Evolutionary conservation across 2,797 vertebrate species (phyloP).

Genomic region (Acrossocheilus fasciatus): DNA sequence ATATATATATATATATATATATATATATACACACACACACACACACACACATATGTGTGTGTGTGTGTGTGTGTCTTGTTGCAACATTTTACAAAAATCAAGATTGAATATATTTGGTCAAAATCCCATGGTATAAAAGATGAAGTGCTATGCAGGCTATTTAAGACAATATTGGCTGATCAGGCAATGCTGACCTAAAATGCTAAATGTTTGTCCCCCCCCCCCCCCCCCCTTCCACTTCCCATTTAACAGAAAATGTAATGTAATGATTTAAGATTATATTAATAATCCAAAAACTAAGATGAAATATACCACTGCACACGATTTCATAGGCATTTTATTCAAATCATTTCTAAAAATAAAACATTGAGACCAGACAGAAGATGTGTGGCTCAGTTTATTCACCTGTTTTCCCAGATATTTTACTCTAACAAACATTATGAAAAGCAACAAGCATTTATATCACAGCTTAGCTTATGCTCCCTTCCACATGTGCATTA

Average conservation of each 20-base stretch:
- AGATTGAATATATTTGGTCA: too few species aligned
- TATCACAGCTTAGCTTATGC: constrained; percentile 53
- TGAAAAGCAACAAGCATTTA: constrained; percentile 42
- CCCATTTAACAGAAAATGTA: background rate
- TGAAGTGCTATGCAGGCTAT: too few species aligned
- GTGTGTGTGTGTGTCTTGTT: too few species aligned
- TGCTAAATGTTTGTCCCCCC: too few species aligned
- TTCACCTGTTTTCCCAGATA: constrained; percentile 38
- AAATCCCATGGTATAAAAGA: too few species aligned
- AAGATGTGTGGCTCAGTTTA: constrained; percentile 58
- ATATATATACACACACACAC: too few species aligned
- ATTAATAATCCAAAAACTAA: background rate
- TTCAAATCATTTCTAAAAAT: background rate
- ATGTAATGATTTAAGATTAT: background rate
- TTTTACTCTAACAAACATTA: constrained; percentile 9
- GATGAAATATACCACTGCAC: background rate
- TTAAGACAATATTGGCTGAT: too few species aligned
- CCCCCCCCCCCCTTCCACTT: background rate
- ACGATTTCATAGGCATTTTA: background rate
- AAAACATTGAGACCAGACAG: background rate
- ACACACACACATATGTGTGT: too few species aligned
- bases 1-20: too few species aligned
- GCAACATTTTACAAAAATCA: too few species aligned
- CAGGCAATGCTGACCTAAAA: too few species aligned
- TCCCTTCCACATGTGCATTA: constrained; percentile 34